Percentiles rank a stretch among this genome's conserved stretches.
Conservation (phyloP, 2,888 invertebrate species). For the Acanthosepion lycidas region DNA sequence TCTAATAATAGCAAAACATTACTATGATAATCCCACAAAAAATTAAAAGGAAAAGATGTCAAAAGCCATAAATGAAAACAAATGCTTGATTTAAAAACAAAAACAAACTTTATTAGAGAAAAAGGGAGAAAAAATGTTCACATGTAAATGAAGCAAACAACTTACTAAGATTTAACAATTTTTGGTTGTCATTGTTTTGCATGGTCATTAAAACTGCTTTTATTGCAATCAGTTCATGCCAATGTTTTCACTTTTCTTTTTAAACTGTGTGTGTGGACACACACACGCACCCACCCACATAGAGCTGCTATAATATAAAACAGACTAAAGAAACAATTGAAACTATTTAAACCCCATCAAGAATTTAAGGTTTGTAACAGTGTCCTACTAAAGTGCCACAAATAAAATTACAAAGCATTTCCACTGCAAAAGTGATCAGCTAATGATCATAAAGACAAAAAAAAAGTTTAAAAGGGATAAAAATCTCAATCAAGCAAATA, state of each 20-base stretch:
- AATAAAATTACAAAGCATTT: neutral
- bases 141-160: slow-evolving; percentile 33
- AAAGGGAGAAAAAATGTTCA: neutral
- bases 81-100: neutral
- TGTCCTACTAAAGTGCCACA: neutral
- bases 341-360: neutral
- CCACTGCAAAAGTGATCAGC: neutral
- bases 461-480: neutral
- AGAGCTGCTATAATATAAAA: neutral
- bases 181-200: neutral
- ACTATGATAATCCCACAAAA: too few species aligned
- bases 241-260: neutral
- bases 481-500: neutral
- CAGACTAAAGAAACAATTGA: slow-evolving; percentile 20
- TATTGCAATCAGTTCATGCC: neutral
- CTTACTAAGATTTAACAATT: neutral
- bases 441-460: neutral
- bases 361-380: neutral
- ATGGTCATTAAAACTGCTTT: neutral
- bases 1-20: too few species aligned
- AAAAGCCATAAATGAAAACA: neutral
- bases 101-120: slow-evolving; percentile 21
- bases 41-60: neutral
- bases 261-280: neutral
- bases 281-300: neutral